phyloP scores from a whole-genome alignment of 2,888 invertebrate genomes.

The Drosophila monieri region DNA sequence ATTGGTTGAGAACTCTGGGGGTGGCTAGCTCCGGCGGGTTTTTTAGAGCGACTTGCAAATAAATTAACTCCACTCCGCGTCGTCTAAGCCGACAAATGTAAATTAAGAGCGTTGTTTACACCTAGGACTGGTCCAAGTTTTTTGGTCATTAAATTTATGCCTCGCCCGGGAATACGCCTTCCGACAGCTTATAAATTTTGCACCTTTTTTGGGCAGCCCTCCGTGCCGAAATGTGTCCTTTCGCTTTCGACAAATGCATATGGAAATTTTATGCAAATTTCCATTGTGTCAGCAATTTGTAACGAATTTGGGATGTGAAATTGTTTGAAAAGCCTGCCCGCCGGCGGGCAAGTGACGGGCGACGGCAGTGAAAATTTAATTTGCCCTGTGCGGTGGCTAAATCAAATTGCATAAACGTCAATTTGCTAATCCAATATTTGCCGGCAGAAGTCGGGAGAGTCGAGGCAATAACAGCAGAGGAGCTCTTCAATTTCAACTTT shows the following conservation, averaged over 20 bases:
- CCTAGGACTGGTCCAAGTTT: constrained; percentile 42
- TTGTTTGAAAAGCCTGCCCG: constrained; percentile 62
- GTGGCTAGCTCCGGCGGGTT: constrained; percentile 1
- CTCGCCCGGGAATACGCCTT: constrained; percentile 46
- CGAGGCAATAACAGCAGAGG: constrained; percentile 31
- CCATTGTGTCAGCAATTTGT: constrained; percentile 71
- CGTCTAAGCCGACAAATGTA: constrained; percentile 38
- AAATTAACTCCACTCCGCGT: constrained; percentile 59
- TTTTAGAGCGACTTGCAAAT: constrained; percentile 58
- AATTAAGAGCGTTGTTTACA: constrained; percentile 65
- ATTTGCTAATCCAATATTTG: constrained; percentile 58
- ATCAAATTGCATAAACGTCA: constrained; percentile 80
- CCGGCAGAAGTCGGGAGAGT: constrained; percentile 14
- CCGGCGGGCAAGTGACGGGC: constrained; percentile 25
- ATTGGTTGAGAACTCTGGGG: constrained; percentile 62
- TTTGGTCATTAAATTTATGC: constrained; percentile 55
- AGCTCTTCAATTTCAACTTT: constrained; percentile 52
- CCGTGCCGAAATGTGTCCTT: constrained; percentile 32
- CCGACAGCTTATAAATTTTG: constrained; percentile 23
- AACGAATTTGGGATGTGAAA: constrained; percentile 72
- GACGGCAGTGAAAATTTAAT: constrained; percentile 64
- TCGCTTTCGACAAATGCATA: constrained; percentile 69
- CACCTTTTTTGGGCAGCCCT: constrained; percentile 19
- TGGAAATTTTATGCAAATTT: constrained; percentile 76
- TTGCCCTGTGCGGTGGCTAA: constrained; percentile 64